A percentile compares a stretch with the other conserved stretches of the same genome.
Conservation (phyloP, 2,888 invertebrate species). For the Acleris holmiana region DNA sequence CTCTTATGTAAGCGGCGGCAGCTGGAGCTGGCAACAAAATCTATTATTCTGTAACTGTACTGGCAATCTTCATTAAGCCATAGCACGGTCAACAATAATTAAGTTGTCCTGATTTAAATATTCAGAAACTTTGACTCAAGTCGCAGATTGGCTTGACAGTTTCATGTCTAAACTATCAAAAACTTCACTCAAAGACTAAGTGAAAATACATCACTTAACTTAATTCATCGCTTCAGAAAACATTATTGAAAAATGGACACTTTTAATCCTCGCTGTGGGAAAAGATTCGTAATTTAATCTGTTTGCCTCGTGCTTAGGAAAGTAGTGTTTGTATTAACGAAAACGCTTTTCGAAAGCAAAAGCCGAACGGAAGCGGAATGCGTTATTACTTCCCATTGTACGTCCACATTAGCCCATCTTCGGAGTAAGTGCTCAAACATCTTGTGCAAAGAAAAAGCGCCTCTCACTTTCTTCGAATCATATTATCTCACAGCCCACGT, state of each 20-base stretch:
- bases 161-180: conserved; percentile 13
- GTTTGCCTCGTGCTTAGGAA: conserved; percentile 24
- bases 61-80: conserved; percentile 24
- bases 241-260: conserved; percentile 1
- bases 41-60: conserved; percentile 2
- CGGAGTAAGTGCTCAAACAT: conserved; percentile 56
- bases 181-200: neutral
- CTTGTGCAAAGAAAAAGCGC: conserved; percentile 75
- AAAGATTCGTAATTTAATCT: conserved; percentile 27
- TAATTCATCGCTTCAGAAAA: too few relatives aligned
- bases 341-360: conserved; percentile 35
- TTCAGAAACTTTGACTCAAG: conserved; percentile 22
- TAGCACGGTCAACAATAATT: conserved; percentile 22
- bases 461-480: conserved; percentile 77
- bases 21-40: neutral
- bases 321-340: conserved; percentile 25
- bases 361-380: conserved; percentile 35
- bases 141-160: conserved; percentile 12
- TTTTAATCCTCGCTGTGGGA: conserved; percentile 8
- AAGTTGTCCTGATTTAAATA: conserved; percentile 24
- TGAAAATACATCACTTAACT: neutral
- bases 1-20: neutral
- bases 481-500: conserved; percentile 63
- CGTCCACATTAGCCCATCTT: conserved; percentile 35
- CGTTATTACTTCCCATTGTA: conserved; percentile 38